phyloP scores from a whole-genome alignment of 2,797 vertebrate species.

The Phylloscopus collybita region DNA sequence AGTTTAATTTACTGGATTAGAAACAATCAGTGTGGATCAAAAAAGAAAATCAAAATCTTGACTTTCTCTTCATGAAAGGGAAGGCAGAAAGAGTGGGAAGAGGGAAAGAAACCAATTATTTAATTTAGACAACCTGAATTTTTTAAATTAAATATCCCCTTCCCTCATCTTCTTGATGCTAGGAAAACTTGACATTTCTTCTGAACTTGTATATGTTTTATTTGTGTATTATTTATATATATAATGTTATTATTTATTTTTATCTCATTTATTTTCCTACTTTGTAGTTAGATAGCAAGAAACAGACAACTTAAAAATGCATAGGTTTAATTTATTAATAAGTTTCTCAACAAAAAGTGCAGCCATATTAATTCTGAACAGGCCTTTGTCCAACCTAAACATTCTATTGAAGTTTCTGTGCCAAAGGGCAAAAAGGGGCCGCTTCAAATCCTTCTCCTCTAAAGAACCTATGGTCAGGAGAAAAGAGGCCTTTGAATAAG shows the following conservation, averaged over 20 bases:
- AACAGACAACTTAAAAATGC: neutral
- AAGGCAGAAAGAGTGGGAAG: neutral
- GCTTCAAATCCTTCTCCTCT: neutral
- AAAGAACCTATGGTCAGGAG: neutral
- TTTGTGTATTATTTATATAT: too few species aligned
- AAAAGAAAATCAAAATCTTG: neutral
- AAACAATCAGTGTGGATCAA: neutral
- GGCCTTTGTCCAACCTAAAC: neutral
- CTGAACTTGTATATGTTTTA: neutral
- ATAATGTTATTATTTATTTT: neutral
- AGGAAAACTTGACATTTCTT: neutral
- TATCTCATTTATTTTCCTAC: neutral
- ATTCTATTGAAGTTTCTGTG: neutral
- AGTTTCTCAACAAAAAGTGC: neutral
- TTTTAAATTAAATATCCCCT: neutral
- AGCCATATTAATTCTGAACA: neutral
- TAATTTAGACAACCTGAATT: neutral
- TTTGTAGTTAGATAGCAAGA: neutral
- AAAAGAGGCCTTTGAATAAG: neutral
- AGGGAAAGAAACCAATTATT: accelerated
- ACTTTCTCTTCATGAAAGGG: neutral
- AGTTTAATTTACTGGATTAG: neutral
- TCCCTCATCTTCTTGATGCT: neutral
- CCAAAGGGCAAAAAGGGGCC: neutral
- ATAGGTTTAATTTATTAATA: neutral